Base-by-base conservation (phyloP, 2,888 invertebrate genomes). In the Prosapia bicincta region DNA sequence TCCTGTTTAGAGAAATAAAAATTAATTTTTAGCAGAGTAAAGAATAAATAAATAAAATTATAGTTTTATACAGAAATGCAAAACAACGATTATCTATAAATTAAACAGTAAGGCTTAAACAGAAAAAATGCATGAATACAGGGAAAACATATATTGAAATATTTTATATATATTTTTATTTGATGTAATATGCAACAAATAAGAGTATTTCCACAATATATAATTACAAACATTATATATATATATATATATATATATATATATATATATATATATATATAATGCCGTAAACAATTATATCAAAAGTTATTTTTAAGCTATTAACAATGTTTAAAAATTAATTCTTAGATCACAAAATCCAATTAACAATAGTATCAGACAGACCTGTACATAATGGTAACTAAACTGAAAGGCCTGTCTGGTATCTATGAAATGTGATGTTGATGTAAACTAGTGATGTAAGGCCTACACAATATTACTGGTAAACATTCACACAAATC, bases 211-310 rank as follows among this genome's bases (percentile, higher is more conserved):
- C 20, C 54, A 54, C 20, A 54, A 20, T 54, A 54, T 54, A 54
- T 54, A 54, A 54, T 54, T 54, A 54, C 54, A 54, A 54, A 54
- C 54, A 54, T 54, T 54, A 54, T 54, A 54, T 20, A 20, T 20
- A 38, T 67, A n/a, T n/a, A n/a, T n/a, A n/a, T n/a, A n/a, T n/a
- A n/a, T n/a, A n/a, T n/a, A n/a, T n/a, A n/a, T n/a, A n/a, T n/a
- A n/a, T n/a, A n/a, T n/a, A n/a, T n/a, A n/a, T n/a, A n/a, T n/a
- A n/a, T n/a, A n/a, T n/a, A 73, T 43, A 68, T 38, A 68, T 72
- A 26, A 72, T 26, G 72, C 68, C 43, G 73, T 73, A 68, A 73
- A 72, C 38, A 66, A 68, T 72, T 28, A 25, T 73, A 73, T 68
- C 68, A 73, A 73, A 73, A 73, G 30, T 38, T 68, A 54, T 54